Percentiles rank a stretch among this genome's conserved stretches.
These are phyloP conservation scores for Cyanistes caeruleus DNA, from an alignment of 2,113 vertebrate genomes.

Conservation along the genomic window DNA sequence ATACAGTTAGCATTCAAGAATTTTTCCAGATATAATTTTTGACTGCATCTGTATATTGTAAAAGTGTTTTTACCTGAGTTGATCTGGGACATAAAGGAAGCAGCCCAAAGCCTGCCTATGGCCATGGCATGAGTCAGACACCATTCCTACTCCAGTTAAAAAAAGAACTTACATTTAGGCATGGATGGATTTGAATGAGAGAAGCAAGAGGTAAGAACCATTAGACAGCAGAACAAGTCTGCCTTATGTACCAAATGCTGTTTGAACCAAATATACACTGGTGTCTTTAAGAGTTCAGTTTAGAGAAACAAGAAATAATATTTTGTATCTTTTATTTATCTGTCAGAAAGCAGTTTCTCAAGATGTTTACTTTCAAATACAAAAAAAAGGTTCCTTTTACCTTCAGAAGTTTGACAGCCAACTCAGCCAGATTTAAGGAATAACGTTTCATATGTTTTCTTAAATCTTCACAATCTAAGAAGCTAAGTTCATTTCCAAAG, in stretches of 20 bases:
- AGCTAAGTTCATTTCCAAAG: constrained; percentile 84
- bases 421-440: constrained; percentile 78
- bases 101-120: not conserved
- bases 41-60: not conserved
- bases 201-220: not conserved
- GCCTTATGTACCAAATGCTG: not conserved
- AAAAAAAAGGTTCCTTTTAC: constrained; percentile 64
- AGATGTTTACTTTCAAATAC: not conserved
- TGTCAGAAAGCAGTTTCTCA: not conserved
- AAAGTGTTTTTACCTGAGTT: not conserved
- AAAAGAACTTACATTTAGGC: not conserved
- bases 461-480: constrained; percentile 78
- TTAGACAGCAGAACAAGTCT: not conserved
- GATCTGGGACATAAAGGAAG: not conserved
- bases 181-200: not conserved
- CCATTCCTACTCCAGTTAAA: not conserved
- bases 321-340: not conserved
- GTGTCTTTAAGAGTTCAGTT: not conserved
- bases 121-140: not conserved
- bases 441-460: constrained; percentile 66
- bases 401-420: constrained; percentile 84
- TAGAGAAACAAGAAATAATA: not conserved
- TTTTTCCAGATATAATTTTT: not conserved
- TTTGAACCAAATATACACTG: not conserved
- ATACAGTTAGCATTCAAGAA: not conserved